Conservation (phyloP, 2,888 invertebrate genomes). For the Lathronympha strigana region DNA sequence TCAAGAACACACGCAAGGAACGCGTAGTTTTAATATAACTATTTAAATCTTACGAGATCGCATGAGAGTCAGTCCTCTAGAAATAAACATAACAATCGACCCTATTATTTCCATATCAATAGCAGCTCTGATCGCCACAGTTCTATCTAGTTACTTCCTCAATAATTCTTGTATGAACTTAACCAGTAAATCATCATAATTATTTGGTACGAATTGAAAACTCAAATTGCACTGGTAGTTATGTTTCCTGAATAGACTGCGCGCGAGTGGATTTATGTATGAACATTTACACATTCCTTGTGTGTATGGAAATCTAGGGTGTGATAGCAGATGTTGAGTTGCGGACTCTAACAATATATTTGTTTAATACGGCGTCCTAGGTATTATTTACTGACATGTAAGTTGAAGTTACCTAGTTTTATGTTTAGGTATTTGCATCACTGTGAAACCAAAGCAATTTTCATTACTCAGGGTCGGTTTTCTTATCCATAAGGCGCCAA, state of each 20-base stretch:
- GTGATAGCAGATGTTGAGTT: conserved; percentile 5
- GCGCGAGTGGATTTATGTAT: conserved; percentile 34
- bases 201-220: neutral
- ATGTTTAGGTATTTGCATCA: too few relatives aligned
- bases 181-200: neutral
- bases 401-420: too few relatives aligned
- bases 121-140: neutral
- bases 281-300: conserved; percentile 37
- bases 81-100: conserved; percentile 23
- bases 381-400: neutral
- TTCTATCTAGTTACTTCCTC: neutral
- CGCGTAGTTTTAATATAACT: neutral
- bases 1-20: too few relatives aligned
- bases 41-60: neutral
- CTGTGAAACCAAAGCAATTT: too few relatives aligned
- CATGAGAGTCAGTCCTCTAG: neutral
- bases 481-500: too few relatives aligned
- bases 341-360: neutral
- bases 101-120: conserved; percentile 34
- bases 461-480: too few relatives aligned
- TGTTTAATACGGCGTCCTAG: neutral
- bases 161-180: neutral
- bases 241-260: neutral
- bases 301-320: conserved; percentile 32
- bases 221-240: neutral